A percentile compares a stretch with the other conserved stretches of the same genome.
phyloP scores from a whole-genome alignment of 2,113 vertebrate species.

The Shinisaurus crocodilurus region DNA sequence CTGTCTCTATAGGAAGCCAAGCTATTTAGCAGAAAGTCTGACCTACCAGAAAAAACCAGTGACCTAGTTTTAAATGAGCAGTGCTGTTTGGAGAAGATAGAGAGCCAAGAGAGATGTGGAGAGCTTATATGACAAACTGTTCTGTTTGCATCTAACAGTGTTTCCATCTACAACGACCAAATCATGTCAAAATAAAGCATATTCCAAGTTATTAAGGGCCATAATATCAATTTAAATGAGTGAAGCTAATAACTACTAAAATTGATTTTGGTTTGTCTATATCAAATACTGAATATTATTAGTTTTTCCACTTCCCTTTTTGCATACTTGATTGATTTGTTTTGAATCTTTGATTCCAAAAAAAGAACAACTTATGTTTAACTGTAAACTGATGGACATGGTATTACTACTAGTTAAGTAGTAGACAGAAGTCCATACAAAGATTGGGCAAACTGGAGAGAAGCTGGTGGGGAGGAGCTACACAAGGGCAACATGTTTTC shows the following conservation, averaged over 20 bases:
- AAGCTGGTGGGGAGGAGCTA: neutral
- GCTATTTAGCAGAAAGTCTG: conserved; percentile 59
- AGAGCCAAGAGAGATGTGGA: conserved; percentile 51
- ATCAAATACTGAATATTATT: conserved; percentile 9
- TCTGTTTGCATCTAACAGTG: conserved; percentile 42
- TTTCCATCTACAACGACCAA: conserved; percentile 47
- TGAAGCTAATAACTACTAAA: neutral
- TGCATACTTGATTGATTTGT: neutral
- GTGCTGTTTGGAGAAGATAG: conserved; percentile 17
- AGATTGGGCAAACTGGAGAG: neutral
- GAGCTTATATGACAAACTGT: conserved; percentile 52
- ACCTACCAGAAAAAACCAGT: conserved; percentile 52
- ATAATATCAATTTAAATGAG: conserved; percentile 32
- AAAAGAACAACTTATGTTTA: neutral
- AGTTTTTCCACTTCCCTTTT: conserved; percentile 3
- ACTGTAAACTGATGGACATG: neutral
- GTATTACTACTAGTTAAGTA: neutral
- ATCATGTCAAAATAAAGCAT: conserved; percentile 59
- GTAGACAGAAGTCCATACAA: neutral
- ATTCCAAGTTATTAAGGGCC: conserved; percentile 35
- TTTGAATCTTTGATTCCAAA: neutral
- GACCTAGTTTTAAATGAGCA: conserved; percentile 54
- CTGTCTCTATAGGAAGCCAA: conserved; percentile 54
- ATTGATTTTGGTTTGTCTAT: neutral
- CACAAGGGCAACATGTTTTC: no score